Evolutionary conservation across 2,113 vertebrate species (phyloP).

Genomic region (Solea senegalensis): DNA sequence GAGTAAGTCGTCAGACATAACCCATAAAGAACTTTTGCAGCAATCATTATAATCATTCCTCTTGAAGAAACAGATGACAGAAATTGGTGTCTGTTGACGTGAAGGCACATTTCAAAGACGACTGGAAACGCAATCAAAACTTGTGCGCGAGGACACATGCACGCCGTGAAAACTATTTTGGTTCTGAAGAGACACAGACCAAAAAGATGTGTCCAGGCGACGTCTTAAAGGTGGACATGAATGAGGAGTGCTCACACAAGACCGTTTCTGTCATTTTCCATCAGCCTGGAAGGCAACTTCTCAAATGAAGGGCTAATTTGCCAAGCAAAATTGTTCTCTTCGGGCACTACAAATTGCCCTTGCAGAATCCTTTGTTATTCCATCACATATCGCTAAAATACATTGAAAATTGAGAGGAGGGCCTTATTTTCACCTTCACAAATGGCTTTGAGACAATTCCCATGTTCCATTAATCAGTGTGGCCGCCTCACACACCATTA

Average conservation of each 20-base stretch:
- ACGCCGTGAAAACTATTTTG: conserved; percentile 15
- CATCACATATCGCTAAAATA: conserved; percentile 36
- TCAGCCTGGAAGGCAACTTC: conserved; percentile 36
- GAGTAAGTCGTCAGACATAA: conserved; percentile 8
- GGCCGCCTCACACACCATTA: not conserved
- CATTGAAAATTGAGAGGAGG: conserved; percentile 11
- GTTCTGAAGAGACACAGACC: conserved; percentile 5
- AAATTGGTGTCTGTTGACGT: conserved; percentile 1
- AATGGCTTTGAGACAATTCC: conserved; percentile 43
- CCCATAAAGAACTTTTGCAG: conserved; percentile 1
- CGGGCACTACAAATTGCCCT: conserved; percentile 48
- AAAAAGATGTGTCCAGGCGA: conserved; percentile 24
- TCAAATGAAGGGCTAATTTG: conserved; percentile 65
- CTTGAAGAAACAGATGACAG: conserved; percentile 1
- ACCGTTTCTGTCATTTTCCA: conserved; percentile 23
- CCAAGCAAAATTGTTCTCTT: conserved; percentile 35
- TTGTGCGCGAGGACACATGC: not conserved
- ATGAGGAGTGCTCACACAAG: conserved; percentile 26
- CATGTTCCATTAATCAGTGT: conserved; percentile 61
- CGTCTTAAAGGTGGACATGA: conserved; percentile 11
- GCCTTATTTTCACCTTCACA: conserved; percentile 43
- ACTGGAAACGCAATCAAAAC: not conserved
- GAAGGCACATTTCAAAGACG: conserved; percentile 4
- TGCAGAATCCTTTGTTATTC: conserved; percentile 60
- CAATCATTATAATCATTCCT: conserved; percentile 11